Conservation (phyloP, 2,797 vertebrate species). For the Glyptemys insculpta region DNA sequence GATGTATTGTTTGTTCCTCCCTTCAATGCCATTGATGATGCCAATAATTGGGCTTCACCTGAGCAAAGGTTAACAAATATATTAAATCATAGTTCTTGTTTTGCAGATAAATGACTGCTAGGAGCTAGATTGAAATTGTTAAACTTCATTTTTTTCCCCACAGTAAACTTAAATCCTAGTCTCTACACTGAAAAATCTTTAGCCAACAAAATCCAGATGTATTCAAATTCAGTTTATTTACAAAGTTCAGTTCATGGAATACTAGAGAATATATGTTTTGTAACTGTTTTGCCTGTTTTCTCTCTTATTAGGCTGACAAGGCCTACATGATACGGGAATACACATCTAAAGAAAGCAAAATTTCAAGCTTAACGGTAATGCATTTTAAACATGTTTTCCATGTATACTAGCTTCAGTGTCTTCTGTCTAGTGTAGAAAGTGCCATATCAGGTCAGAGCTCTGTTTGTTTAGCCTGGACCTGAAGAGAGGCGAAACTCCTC, state of each 20-base stretch:
- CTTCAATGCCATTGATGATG: neutral
- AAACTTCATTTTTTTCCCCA: neutral
- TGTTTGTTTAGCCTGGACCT: neutral
- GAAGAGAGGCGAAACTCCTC: neutral
- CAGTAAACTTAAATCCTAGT: rapidly evolving
- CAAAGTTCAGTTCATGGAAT: neutral
- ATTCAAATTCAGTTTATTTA: neutral
- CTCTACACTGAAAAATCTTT: neutral
- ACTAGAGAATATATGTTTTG: neutral
- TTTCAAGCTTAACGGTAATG: slow-evolving; percentile 91
- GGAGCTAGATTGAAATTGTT: neutral
- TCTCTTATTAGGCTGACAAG: slow-evolving; percentile 87
- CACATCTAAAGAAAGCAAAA: slow-evolving; percentile 93
- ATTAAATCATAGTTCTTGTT: neutral
- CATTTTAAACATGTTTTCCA: neutral
- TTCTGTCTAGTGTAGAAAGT: neutral
- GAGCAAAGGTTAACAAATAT: neutral
- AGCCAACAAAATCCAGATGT: neutral
- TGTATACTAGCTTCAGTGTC: neutral
- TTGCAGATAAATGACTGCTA: neutral
- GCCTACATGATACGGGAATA: slow-evolving; percentile 94
- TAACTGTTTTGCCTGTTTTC: slow-evolving; percentile 12
- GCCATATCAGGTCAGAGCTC: neutral
- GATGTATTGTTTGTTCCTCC: neutral
- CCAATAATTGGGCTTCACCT: neutral